Base-by-base conservation (phyloP, 2,113 vertebrate species). In the Melanostigma gelatinosum region DNA sequence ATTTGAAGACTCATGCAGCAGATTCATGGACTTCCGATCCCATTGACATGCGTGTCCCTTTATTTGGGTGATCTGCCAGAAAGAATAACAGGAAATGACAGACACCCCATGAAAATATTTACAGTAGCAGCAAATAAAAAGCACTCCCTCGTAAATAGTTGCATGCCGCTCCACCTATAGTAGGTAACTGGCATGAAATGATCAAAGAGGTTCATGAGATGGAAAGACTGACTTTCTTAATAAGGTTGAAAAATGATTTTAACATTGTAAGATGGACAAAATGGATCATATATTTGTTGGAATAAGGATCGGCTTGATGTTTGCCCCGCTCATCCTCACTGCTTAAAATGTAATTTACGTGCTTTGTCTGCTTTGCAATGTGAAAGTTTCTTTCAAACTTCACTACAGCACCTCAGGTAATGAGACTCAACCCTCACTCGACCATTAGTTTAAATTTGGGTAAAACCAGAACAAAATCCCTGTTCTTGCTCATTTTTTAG, bases 181-280 rank as follows among this genome's bases (percentile, higher is more conserved):
- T n/a, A 54, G 22, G 40, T 38, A 24, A 54, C 24, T 55, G 13
- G 34, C 32, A 55, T 55, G 7, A 55, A 70, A 70, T 38, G 7
- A 55, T 54, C 32, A 70, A 69, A 70, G 48, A 54, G 20, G 54
- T 38, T 70, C 32, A 55, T 36, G 67, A 40, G 67, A 55, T 38
- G 63, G 2, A 65, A 42, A 65, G 12, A 42, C 38, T 24, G 63
- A 42, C n/a, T 65, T 27, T 65, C 5, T 15, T 44, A 15, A 8
- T 27, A 44, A 42, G 11, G n/a, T 62, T 62, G 8, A 5, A 9
- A 36, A 20, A 36, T 4, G 1, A 62, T 22, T 36, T 62, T 16
- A 10, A 38, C 9, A 38, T 62, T 36, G 9, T 34, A 42, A 64
- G 32, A 36, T 34, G 10, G 62, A 42, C 36, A 64, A 40, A n/a